Percentiles rank a stretch among this genome's conserved stretches.
phyloP scores from a whole-genome alignment of 2,113 vertebrate species.

The Amazona guildingii region DNA sequence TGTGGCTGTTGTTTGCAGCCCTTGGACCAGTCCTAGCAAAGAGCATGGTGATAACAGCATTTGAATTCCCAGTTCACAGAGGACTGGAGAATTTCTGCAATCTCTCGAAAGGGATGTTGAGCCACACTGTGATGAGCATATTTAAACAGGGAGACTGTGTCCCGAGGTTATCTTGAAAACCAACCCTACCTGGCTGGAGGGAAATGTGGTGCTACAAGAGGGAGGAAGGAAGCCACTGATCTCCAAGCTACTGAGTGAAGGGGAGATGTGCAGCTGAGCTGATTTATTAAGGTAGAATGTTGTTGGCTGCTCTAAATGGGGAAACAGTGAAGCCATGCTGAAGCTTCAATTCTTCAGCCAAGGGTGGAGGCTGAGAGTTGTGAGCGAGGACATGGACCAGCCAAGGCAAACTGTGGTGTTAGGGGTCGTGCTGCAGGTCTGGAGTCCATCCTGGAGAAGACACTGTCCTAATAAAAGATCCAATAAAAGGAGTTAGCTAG shows the following conservation, averaged over 20 bases:
- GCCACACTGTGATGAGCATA: neutral
- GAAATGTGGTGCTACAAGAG: neutral
- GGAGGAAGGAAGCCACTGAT: neutral
- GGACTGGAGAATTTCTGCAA: neutral
- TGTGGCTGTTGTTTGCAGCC: neutral
- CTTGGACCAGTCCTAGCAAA: neutral
- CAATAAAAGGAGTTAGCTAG: neutral
- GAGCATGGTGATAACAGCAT: accelerated
- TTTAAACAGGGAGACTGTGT: neutral
- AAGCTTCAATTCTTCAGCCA: neutral
- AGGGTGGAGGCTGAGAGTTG: neutral
- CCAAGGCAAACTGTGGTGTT: neutral
- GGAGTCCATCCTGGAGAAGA: neutral
- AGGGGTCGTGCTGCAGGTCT: neutral
- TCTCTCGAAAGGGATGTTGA: neutral
- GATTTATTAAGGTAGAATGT: neutral
- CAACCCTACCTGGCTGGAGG: neutral
- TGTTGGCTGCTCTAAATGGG: neutral
- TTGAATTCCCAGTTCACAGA: neutral
- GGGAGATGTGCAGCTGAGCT: neutral
- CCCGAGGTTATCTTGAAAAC: neutral
- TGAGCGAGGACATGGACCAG: accelerated
- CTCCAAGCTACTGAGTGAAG: neutral
- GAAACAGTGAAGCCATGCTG: neutral
- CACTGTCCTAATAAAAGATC: neutral